Base-by-base conservation (phyloP, 2,888 invertebrate genomes). In the Patella pellucida region DNA sequence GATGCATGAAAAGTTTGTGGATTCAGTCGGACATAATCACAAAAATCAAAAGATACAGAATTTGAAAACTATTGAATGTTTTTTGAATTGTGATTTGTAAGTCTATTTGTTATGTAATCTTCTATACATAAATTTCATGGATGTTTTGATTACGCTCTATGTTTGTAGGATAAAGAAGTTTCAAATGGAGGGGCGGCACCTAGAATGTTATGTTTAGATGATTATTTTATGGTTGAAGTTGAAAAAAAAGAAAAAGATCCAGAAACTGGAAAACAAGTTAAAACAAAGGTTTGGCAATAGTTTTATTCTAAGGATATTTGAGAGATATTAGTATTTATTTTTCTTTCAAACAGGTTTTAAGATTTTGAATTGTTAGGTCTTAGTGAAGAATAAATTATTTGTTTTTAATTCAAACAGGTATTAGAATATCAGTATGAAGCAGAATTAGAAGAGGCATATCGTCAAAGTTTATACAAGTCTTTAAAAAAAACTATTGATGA, bases 401-500 rank as follows among this genome's bases (percentile, higher is more conserved):
- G 9, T 19, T 72, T 72, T 62, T 71, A 56, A 79, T 52, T 75
- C 68, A 91, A 88, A 79, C 91, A 94, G 92, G 94, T 94, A 78
- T 93, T 96, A 92, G 94, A 95, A 82, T 97, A 97, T 91, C 97
- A 98, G 89, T 97, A 95, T 91, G 98, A 98, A 86, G 93, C 94
- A 68, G 93, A 93, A 50, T 94, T 95, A 93, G 98, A 98, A 91
- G 94, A 94, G 74, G 93, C 94, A 4, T 99, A 98, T 89, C 91
- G 95, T 83, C 93, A 93, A 80, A 96, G 95, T 74, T 92, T 99
- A 79, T 93, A 95, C 78, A 96, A 96, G 92, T 95, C 96, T 15
- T 97, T 97, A 90, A 97, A 96, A 89, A 96, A 97, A 91, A 96
- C 95, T 50, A 92, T 98, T 3, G 95, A 95, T 12, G 96, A 97